These are phyloP conservation scores for Diachrysia chrysitis DNA, from an alignment of 2,888 invertebrate genomes.

Conservation along the genomic window DNA sequence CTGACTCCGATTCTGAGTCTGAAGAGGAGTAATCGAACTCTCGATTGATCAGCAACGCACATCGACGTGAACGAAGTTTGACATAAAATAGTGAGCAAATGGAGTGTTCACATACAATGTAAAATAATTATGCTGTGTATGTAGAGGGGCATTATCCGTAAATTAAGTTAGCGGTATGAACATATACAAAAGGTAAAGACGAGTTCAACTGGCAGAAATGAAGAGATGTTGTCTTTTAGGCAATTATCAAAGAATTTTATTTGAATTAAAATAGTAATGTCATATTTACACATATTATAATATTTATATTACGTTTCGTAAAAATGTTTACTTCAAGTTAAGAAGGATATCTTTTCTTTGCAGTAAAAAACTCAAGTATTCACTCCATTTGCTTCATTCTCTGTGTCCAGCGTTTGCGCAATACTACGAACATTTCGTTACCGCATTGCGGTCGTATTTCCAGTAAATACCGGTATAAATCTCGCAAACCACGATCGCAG, in stretches of 20 bases:
- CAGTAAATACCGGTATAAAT: neutral
- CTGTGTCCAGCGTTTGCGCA: slow-evolving; percentile 9
- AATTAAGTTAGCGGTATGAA: neutral
- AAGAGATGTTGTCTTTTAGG: too few relatives aligned
- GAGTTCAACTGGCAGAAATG: too few relatives aligned
- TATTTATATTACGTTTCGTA: too few relatives aligned
- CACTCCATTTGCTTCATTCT: slow-evolving; percentile 28
- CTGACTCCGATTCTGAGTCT: slow-evolving; percentile 88
- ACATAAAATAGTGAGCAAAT: slow-evolving; percentile 17
- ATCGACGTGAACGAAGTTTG: slow-evolving; percentile 14
- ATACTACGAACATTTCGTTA: slow-evolving; percentile 20
- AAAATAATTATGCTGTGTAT: neutral
- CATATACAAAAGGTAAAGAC: too few relatives aligned
- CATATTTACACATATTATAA: too few relatives aligned
- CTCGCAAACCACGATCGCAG: neutral
- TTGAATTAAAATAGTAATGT: too few relatives aligned
- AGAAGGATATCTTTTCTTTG: neutral
- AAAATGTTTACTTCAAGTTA: neutral
- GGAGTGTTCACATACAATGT: neutral
- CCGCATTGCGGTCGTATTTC: neutral
- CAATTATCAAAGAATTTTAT: too few relatives aligned
- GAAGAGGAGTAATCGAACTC: slow-evolving; percentile 75
- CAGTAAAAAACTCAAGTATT: neutral
- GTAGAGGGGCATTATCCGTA: neutral
- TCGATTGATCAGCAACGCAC: slow-evolving; percentile 33